Base-by-base conservation (phyloP, 2,888 invertebrate species). In the Erannis defoliaria region DNA sequence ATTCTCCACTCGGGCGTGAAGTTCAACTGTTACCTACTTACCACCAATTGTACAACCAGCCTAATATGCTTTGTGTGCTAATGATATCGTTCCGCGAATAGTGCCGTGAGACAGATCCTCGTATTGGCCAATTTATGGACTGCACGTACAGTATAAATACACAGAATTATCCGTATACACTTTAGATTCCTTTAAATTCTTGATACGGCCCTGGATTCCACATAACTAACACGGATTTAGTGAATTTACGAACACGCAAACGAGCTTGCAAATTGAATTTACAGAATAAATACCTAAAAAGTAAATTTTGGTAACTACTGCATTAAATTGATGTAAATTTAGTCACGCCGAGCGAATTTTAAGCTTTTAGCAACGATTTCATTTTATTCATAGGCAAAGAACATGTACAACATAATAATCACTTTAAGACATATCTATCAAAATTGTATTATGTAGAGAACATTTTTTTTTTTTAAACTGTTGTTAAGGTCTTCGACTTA, bases 1-100 rank as follows among this genome's bases (percentile, higher is more conserved):
- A 78, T 79, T 72, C 67, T 66, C 70, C 72, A 62, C 72, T 74
- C 71, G 71, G 72, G 72, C 77, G 74, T 74, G 71, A 76, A 78
- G 69, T 70, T 64, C 58, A 53, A 55, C 29, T 55, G 59, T 40
- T 40, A 42, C 23, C 45, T 61, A 43, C 58, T 49, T 58, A 45
- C 55, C 42, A 63, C 63, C 66, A 64, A 68, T 70, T 71, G 65
- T 65, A 68, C 58, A 66, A 61, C 55, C 70, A 53, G 68, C 67
- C 62, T 66, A 68, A 68, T 67, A 64, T 57, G 67, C 68, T 71
- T 70, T 71, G 70, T 71, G 68, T 68, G 68, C 67, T 68, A 71
- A 71, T 71, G 64, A 64, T 64, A 62, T 61, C 61, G 62, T 64
- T 59, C 68, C 58, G 61, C 60, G 62, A 68, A 67, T 67, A 59